A percentile compares a stretch with the other conserved stretches of the same genome.
These are phyloP conservation scores for Catalaphyllia jardinei DNA, from an alignment of 64 coral and sea anemone genomes.

Conservation along the genomic window DNA sequence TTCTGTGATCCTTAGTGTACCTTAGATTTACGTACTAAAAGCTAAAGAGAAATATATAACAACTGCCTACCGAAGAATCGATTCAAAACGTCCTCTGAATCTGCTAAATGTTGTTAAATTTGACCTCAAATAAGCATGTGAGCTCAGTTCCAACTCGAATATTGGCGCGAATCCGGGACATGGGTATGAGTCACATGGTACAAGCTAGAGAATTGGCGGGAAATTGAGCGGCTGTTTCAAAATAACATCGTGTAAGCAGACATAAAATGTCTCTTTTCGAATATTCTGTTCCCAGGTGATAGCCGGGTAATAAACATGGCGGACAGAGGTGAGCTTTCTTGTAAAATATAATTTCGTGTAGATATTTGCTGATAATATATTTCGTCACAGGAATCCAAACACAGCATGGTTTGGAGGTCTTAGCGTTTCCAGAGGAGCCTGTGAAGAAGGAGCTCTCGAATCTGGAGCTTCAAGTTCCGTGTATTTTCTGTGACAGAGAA, in stretches of 20 bases:
- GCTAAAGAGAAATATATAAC: neutral
- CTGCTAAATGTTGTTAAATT: neutral
- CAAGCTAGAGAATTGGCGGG: neutral
- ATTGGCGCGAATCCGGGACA: conserved; percentile 35
- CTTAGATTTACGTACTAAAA: neutral
- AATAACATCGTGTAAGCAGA: neutral
- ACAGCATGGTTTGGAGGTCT: conserved; percentile 1
- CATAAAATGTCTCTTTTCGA: neutral
- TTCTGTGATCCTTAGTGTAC: neutral
- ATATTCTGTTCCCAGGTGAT: neutral
- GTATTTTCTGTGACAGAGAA: conserved; percentile 93
- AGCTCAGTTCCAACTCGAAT: neutral
- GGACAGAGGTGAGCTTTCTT: neutral
- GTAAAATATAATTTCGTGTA: neutral
- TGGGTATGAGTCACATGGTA: conserved; percentile 1
- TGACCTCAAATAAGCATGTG: neutral
- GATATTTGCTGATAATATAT: neutral
- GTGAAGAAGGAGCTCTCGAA: neutral
- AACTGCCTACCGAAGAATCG: neutral
- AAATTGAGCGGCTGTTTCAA: neutral
- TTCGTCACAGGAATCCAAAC: neutral
- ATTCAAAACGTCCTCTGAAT: neutral
- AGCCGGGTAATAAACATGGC: conserved; percentile 8
- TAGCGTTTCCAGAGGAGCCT: conserved; percentile 27
- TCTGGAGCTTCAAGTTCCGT: conserved; percentile 46